Conservation (phyloP, 1,140 invertebrate genomes). For the Sesamia nonagrioides region DNA sequence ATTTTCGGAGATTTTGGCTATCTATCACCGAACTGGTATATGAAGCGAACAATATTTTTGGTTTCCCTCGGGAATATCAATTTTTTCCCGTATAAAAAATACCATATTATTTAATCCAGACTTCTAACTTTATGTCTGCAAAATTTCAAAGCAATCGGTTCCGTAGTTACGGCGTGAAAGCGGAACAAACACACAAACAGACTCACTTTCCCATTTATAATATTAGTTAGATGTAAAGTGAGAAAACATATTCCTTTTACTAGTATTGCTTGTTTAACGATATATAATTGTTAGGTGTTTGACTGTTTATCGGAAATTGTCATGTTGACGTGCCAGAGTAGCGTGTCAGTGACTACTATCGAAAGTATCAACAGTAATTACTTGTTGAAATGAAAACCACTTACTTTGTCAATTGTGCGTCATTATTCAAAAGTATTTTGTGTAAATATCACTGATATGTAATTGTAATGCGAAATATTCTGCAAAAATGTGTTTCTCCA, state of each 20-base stretch:
- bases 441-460: background rate
- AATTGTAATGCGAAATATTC: background rate
- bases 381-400: constrained; percentile 18
- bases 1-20: no score
- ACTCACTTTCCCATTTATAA: no score
- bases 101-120: no score
- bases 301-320: constrained; percentile 19
- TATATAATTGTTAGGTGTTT: constrained; percentile 7
- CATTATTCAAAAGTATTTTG: background rate
- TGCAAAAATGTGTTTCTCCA: background rate
- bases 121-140: no score
- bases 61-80: no score
- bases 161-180: no score
- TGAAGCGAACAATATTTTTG: no score
- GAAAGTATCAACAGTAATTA: constrained; percentile 8
- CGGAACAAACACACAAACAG: no score
- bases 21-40: no score
- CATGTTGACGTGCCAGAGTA: constrained; percentile 22
- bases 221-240: no score
- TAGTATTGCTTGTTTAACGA: constrained; percentile 6
- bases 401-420: background rate
- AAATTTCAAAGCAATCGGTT: no score
- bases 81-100: no score
- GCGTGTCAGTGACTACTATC: constrained; percentile 10
- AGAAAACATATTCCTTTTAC: constrained; percentile 6